A percentile compares a stretch with the other conserved stretches of the same genome.
Conservation (phyloP, 2,888 invertebrate genomes). For the Ypsolopha scabrella region DNA sequence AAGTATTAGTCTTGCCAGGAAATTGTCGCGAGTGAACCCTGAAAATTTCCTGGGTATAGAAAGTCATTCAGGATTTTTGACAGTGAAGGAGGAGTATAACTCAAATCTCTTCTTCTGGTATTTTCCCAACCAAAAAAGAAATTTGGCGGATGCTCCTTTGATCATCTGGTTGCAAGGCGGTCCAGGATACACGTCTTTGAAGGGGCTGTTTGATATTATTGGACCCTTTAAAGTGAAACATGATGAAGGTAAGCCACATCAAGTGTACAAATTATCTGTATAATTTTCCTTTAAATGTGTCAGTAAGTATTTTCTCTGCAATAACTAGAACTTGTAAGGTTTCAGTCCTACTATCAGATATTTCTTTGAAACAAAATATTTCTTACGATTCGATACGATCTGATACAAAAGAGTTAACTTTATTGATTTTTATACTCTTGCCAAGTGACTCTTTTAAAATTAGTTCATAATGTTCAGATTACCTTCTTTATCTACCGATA, state of each 20-base stretch:
- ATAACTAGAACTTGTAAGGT: no score
- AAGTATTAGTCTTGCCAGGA: constrained; percentile 14
- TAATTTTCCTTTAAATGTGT: no score
- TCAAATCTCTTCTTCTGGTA: constrained; percentile 87
- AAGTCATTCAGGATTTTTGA: constrained; percentile 60
- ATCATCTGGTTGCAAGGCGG: constrained; percentile 85
- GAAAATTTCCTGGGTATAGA: constrained; percentile 23
- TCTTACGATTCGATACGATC: no score
- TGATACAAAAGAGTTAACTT: no score
- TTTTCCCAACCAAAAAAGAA: constrained; percentile 62
- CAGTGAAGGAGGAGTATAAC: constrained; percentile 75
- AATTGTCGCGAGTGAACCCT: constrained; percentile 19
- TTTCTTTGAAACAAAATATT: no score
- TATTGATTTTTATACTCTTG: no score
- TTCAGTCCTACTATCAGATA: no score
- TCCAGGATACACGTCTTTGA: constrained; percentile 72
- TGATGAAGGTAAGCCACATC: constrained; percentile 18
- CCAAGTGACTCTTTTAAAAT: no score
- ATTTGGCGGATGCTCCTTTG: constrained; percentile 51
- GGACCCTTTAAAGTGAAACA: constrained; percentile 14
- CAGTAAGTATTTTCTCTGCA: no score
- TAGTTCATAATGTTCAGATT: no score
- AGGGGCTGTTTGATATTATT: constrained; percentile 6
- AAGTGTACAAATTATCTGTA: no score
- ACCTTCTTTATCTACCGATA: no score